phyloP scores from a whole-genome alignment of 2,888 invertebrate genomes.

The Hypena proboscidalis region DNA sequence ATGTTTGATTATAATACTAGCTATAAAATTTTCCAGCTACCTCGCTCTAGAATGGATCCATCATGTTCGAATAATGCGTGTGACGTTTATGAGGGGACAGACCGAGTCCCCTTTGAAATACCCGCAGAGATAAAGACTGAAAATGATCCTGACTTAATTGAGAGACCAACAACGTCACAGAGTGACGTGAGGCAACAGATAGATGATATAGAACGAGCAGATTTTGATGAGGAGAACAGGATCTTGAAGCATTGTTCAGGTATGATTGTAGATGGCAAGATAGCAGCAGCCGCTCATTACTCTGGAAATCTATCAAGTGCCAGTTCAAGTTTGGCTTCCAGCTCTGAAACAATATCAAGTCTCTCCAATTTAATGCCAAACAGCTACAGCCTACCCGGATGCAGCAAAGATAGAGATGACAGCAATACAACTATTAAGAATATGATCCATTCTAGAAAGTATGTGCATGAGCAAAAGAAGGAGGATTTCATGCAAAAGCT shows the following conservation, averaged over 20 bases:
- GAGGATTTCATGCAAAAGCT: constrained; percentile 79
- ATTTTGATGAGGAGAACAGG: constrained; percentile 79
- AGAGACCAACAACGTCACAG: constrained; percentile 48
- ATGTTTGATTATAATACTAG: neutral
- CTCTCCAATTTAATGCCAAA: constrained; percentile 60
- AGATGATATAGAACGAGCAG: constrained; percentile 76
- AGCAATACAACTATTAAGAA: constrained; percentile 72
- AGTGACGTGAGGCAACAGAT: constrained; percentile 62
- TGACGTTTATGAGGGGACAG: constrained; percentile 64
- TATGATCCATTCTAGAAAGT: constrained; percentile 65
- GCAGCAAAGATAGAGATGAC: constrained; percentile 73
- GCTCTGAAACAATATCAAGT: constrained; percentile 75
- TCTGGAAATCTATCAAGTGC: constrained; percentile 68
- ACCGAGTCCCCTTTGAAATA: constrained; percentile 54
- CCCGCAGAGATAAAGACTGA: constrained; percentile 74
- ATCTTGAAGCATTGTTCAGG: constrained; percentile 74
- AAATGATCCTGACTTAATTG: constrained; percentile 52
- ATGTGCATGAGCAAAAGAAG: constrained; percentile 56
- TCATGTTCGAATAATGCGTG: constrained; percentile 70
- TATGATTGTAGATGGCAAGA: constrained; percentile 71
- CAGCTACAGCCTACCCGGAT: constrained; percentile 70
- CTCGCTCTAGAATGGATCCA: constrained; percentile 70
- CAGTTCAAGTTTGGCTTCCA: constrained; percentile 72
- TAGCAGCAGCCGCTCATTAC: constrained; percentile 56
- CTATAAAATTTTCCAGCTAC: constrained; percentile 37